Conservation (phyloP, 2,888 invertebrate species). For the Eucera pruinosa region DNA sequence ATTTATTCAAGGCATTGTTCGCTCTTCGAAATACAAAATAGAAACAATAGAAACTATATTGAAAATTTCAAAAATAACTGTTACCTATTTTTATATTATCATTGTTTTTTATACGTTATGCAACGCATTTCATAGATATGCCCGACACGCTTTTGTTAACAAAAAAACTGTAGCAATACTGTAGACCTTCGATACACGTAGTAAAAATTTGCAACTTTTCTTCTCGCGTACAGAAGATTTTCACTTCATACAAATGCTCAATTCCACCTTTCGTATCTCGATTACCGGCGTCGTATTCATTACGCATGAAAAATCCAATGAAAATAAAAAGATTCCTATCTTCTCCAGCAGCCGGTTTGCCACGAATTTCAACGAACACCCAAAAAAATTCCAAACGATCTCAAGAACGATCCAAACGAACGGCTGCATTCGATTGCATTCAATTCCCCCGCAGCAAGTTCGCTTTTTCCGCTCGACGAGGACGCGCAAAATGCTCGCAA, state of each 20-base stretch:
- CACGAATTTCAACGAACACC: not conserved
- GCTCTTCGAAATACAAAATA: too few relatives aligned
- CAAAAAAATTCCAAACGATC: slow-evolving; percentile 3
- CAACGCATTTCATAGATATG: too few relatives aligned
- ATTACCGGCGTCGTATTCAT: not conserved
- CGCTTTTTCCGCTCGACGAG: slow-evolving; percentile 28
- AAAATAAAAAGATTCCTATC: not conserved
- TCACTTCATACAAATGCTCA: not conserved
- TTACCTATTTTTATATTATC: too few relatives aligned
- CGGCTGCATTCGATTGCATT: slow-evolving; percentile 34
- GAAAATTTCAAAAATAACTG: too few relatives aligned
- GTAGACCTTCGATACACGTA: too few relatives aligned
- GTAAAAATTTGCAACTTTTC: not conserved
- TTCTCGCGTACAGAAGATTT: not conserved
- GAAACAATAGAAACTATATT: too few relatives aligned
- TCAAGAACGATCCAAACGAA: slow-evolving; percentile 1
- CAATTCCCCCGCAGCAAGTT: slow-evolving; percentile 29
- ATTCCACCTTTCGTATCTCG: not conserved
- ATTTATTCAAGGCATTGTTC: too few relatives aligned
- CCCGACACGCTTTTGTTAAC: too few relatives aligned
- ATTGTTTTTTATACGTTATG: too few relatives aligned
- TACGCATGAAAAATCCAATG: not conserved
- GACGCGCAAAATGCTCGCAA: slow-evolving; percentile 19
- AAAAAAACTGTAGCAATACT: too few relatives aligned
- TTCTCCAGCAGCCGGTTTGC: not conserved